These are phyloP conservation scores for Stomatorhinus walkeri DNA, from an alignment of 2,797 vertebrate species.

Conservation along the genomic window DNA sequence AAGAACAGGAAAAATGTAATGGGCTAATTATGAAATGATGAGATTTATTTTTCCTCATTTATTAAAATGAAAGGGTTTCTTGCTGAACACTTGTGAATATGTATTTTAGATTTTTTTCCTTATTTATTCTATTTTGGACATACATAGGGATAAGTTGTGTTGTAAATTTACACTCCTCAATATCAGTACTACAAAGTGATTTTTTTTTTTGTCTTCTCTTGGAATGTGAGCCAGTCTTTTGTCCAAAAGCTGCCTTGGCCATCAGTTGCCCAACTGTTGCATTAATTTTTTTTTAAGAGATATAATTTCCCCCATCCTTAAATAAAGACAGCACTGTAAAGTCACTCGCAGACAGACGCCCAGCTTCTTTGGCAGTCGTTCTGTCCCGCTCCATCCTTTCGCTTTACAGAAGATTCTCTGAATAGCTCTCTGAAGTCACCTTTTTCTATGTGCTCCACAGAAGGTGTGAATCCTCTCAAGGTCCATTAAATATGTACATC, in stretches of 20 bases:
- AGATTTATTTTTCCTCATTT: conserved; percentile 37
- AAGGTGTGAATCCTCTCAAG: background rate
- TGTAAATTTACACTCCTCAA: conserved; percentile 57
- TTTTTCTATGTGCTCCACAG: background rate
- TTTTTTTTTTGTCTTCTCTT: conserved; percentile 32
- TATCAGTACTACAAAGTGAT: conserved; percentile 52
- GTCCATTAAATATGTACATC: background rate
- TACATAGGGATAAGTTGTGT: conserved; percentile 44
- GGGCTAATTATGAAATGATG: conserved; percentile 33
- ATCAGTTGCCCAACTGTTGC: conserved; percentile 46
- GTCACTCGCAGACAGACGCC: conserved; percentile 37
- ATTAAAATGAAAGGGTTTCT: conserved; percentile 49
- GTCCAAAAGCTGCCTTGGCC: conserved; percentile 66
- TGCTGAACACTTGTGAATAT: conserved; percentile 45
- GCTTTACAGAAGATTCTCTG: background rate
- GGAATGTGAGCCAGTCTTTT: conserved; percentile 63
- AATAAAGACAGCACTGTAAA: conserved; percentile 44
- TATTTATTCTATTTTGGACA: conserved; percentile 41
- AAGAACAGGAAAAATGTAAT: conserved; percentile 35
- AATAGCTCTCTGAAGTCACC: background rate
- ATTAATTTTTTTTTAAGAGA: conserved; percentile 44
- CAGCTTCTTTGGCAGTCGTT: conserved; percentile 35
- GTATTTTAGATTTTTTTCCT: conserved; percentile 48
- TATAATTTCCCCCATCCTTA: conserved; percentile 38
- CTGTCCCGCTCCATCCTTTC: background rate